Conservation (phyloP, 2,888 invertebrate species). For the Chaitophorus viminalis region DNA sequence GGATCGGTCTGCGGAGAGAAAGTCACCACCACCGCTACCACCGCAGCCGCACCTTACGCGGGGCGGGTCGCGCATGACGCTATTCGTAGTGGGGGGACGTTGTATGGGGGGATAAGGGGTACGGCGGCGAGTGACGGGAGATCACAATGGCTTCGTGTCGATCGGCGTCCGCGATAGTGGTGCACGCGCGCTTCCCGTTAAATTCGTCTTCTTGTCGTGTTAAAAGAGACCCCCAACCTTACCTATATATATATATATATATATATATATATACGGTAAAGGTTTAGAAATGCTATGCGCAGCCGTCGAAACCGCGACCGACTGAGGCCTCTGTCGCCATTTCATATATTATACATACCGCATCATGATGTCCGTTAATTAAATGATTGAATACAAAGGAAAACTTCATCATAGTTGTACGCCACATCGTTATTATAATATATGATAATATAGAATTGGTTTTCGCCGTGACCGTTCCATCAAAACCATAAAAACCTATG, state of each 20-base stretch:
- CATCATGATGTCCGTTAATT: neutral
- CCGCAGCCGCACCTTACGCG: neutral
- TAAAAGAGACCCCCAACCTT: neutral
- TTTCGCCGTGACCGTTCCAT: no score
- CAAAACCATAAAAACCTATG: no score
- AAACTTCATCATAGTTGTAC: no score
- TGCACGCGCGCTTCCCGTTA: slow-evolving; percentile 50
- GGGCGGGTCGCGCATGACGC: neutral
- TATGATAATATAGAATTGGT: no score
- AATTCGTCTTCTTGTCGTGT: slow-evolving; percentile 39
- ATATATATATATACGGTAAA: no score
- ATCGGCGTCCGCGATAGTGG: slow-evolving; percentile 51
- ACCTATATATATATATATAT: no score
- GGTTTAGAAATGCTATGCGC: neutral
- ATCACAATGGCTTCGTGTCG: slow-evolving; percentile 57
- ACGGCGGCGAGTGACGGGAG: slow-evolving; percentile 14
- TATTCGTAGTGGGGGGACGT: no score
- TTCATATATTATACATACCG: neutral
- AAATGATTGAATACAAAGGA: neutral
- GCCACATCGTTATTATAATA: no score
- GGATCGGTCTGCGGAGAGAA: slow-evolving; percentile 4
- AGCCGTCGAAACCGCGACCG: neutral
- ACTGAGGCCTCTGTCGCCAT: neutral
- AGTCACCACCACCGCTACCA: neutral
- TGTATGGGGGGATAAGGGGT: neutral